Conservation (phyloP, 2,113 vertebrate genomes). For the Microcebus murinus region DNA sequence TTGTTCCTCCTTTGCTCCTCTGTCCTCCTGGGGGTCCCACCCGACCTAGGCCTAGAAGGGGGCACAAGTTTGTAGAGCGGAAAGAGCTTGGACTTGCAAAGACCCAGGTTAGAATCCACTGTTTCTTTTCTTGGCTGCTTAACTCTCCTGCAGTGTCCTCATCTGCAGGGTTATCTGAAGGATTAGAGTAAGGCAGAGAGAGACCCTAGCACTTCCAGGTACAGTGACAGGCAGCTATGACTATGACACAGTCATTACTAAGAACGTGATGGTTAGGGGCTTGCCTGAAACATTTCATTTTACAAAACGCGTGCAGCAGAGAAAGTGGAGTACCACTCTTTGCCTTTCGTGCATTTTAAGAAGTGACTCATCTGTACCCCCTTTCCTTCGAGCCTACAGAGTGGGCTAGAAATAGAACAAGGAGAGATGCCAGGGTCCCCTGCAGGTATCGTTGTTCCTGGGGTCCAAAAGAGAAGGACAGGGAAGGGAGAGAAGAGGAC, state of each 20-base stretch:
- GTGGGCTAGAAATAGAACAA: background rate
- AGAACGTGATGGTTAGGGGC: background rate
- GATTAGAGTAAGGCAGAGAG: background rate
- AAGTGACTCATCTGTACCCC: background rate
- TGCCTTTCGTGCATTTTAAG: background rate
- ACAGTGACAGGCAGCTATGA: background rate
- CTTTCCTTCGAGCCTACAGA: background rate
- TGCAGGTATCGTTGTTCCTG: background rate
- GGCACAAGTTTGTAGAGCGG: background rate
- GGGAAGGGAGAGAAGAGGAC: background rate
- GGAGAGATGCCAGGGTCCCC: background rate
- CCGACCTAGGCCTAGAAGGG: background rate
- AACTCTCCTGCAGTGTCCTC: background rate
- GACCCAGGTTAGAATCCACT: background rate
- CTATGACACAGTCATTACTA: accelerated
- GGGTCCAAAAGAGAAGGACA: background rate
- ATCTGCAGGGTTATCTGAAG: background rate
- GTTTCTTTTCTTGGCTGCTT: background rate
- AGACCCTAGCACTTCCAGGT: background rate
- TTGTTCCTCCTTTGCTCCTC: background rate
- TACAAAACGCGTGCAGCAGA: background rate
- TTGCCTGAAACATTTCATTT: background rate
- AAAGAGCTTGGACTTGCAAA: background rate
- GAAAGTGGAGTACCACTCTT: background rate
- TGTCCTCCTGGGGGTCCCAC: background rate